These are phyloP conservation scores for Calliopsis andreniformis DNA, from an alignment of 1,140 invertebrate genomes.

Conservation along the genomic window DNA sequence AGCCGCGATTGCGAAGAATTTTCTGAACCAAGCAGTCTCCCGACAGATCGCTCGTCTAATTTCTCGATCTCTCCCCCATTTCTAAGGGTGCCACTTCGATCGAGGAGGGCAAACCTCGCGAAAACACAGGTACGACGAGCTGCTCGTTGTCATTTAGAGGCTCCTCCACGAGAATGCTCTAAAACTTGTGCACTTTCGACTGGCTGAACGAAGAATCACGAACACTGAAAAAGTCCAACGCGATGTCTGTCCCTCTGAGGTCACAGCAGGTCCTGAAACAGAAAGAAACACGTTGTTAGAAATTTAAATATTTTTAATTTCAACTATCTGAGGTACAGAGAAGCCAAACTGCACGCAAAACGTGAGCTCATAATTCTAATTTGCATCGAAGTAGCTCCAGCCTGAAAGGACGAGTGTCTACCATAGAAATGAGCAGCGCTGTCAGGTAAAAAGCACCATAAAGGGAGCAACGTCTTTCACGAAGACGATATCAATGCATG, in stretches of 20 bases:
- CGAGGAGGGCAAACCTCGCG: slow-evolving; percentile 5
- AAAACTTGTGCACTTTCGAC: not conserved
- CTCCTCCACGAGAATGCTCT: not conserved
- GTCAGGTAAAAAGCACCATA: not conserved
- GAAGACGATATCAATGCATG: not conserved
- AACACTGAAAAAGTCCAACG: not conserved
- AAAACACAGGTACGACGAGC: slow-evolving; percentile 11
- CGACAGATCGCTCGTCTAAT: slow-evolving; percentile 9
- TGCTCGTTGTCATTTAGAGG: slow-evolving; percentile 21
- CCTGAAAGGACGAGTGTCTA: too few species aligned
- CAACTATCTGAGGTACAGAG: too few species aligned
- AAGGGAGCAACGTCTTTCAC: not conserved
- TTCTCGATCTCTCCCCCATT: slow-evolving; percentile 13
- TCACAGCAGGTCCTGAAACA: slow-evolving; percentile 23
- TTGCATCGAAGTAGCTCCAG: too few species aligned
- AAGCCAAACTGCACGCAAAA: too few species aligned
- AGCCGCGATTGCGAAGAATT: slow-evolving; percentile 33
- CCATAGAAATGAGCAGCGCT: not conserved
- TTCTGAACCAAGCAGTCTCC: not conserved
- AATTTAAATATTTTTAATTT: too few species aligned
- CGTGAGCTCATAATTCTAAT: too few species aligned
- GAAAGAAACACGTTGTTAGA: not conserved
- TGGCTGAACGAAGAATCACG: too few species aligned
- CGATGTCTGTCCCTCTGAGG: not conserved
- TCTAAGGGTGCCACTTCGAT: not conserved